Evolutionary conservation across 2,888 invertebrate genomes (phyloP).

Genomic region (Argyresthia albistria): DNA sequence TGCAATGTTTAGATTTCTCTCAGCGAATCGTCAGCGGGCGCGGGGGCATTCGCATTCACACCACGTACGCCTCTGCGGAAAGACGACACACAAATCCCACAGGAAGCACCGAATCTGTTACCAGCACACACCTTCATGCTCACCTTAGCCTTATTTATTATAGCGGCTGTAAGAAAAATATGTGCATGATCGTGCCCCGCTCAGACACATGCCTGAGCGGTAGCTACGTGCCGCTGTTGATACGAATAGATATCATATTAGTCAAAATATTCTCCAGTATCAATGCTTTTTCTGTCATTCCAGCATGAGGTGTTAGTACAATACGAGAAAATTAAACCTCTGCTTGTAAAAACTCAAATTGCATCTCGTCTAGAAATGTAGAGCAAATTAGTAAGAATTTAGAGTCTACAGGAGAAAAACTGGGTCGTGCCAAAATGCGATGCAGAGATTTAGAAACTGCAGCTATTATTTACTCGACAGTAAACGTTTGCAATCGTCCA

Average conservation of each 20-base stretch:
- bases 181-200: constrained; percentile 28
- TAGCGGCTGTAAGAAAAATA: constrained; percentile 46
- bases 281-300: too few species aligned
- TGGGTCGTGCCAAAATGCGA: too few species aligned
- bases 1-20: constrained; percentile 14
- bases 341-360: too few species aligned
- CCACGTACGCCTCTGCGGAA: constrained; percentile 52
- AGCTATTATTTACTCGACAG: neutral
- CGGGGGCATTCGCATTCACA: constrained; percentile 29
- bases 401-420: too few species aligned
- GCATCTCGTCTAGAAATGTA: too few species aligned
- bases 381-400: too few species aligned
- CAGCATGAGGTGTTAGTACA: too few species aligned
- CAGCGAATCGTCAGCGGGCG: constrained; percentile 10
- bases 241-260: too few species aligned
- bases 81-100: constrained; percentile 60
- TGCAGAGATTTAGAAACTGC: too few species aligned
- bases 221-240: too few species aligned
- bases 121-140: constrained; percentile 38
- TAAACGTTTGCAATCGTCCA: neutral
- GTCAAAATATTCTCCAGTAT: too few species aligned
- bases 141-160: constrained; percentile 51
- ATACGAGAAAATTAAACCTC: too few species aligned
- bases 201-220: neutral
- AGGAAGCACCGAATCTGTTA: constrained; percentile 50